These are phyloP conservation scores for Phalangium opilio DNA, from an alignment of 2,888 invertebrate genomes.

Conservation along the genomic window DNA sequence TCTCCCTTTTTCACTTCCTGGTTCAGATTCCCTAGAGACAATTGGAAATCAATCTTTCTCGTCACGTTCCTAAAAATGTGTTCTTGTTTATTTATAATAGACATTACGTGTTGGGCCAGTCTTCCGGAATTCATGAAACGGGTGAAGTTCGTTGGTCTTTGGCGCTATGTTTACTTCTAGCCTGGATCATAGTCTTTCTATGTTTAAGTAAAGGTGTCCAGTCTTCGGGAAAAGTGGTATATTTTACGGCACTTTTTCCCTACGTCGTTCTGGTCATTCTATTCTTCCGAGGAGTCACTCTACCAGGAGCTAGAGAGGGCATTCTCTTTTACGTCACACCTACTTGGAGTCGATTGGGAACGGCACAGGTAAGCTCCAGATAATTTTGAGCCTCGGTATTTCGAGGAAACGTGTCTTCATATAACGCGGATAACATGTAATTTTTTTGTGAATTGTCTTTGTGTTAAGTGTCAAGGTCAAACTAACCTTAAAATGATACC, in stretches of 20 bases:
- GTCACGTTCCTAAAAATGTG: not conserved
- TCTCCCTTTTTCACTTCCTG: not conserved
- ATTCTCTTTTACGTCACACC: conserved; percentile 88
- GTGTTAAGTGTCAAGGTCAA: no score
- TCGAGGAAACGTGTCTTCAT: no score
- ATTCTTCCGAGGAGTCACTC: conserved; percentile 67
- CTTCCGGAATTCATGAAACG: conserved; percentile 43
- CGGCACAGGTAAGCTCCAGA: conserved; percentile 18
- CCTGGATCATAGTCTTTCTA: conserved; percentile 47
- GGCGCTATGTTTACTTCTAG: conserved; percentile 54
- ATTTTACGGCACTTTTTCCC: conserved; percentile 45
- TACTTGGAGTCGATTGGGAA: conserved; percentile 18
- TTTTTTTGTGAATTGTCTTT: no score
- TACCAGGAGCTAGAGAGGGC: conserved; percentile 87
- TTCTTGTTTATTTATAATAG: conserved; percentile 24
- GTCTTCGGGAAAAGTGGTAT: conserved; percentile 22
- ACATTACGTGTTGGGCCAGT: conserved; percentile 46
- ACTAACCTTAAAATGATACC: not conserved
- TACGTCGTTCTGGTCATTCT: conserved; percentile 50
- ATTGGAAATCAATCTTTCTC: no score
- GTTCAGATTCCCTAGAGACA: no score
- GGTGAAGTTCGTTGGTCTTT: conserved; percentile 41
- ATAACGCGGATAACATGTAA: not conserved
- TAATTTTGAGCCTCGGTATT: no score
- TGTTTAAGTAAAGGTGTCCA: conserved; percentile 24